Evolutionary conservation across 1,140 invertebrate genomes (phyloP), one percentile per base, ranked within the genome.

Genomic region (Aphaenogaster ashmeadi): DNA sequence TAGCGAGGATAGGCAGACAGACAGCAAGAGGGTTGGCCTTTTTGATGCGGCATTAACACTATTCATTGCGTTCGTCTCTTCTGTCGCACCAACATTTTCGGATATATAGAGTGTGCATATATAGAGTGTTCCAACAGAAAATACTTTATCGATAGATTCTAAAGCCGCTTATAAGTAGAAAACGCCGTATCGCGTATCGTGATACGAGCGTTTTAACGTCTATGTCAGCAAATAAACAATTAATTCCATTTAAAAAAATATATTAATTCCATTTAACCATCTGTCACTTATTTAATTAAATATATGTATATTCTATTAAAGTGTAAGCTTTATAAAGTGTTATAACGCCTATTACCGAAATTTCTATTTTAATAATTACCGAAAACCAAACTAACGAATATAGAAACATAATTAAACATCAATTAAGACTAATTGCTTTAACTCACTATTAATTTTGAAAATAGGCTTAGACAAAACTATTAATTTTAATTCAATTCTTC

Each of bases 71-170:
- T 7, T 60, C 21, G 13, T 47, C 15, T 44, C 18, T 83, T 84
- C 44, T 71, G 27, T 58, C 3, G 27, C 21, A 58, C 4, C 41
- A 75, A 0, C 7, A 60, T 11, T 83, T 52, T 58, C 3, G n/a
- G 11, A 47, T 74, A 27, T 27, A 27, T 27, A 27, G 27, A 6
- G 15, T 21, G 3, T 9, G 8, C 18, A 11, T 18, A 27, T 36
- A 9, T 6, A 9, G 6, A 72, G 2, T 60, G 6, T 56, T 56
- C 6, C 38, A 69, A 2, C 7, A 75, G 33, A 38, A 62, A 41
- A 75, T 50, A 66, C 18, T 74, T 66, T 36, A 84, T 27, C 41
- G 2, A 44, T 27, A 44, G 2, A 83, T n/a, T 71, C n/a, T 72
- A 84, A 75, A 60, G 15, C 27, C 41, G 7, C 18, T 84, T 74